These are phyloP conservation scores for Istiophorus platypterus DNA, from an alignment of 2,113 vertebrate species.

Conservation along the genomic window DNA sequence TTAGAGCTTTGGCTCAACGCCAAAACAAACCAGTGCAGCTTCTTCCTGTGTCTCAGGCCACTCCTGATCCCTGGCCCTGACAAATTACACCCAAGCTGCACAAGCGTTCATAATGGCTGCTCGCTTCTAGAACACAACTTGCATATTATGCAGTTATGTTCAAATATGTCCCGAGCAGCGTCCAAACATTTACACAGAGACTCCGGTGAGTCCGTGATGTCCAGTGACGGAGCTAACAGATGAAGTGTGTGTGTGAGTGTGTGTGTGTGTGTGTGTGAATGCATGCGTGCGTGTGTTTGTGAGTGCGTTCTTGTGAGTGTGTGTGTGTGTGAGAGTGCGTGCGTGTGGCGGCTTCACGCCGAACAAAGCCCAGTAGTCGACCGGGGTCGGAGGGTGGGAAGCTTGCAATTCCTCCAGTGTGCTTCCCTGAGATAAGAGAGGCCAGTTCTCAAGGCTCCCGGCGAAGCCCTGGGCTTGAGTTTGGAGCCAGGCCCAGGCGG, in stretches of 20 bases:
- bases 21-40: constrained; percentile 78
- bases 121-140: background rate
- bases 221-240: background rate
- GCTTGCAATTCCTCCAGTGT: constrained; percentile 77
- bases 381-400: constrained; percentile 67
- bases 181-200: constrained; percentile 52
- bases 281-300: constrained; percentile 20
- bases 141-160: constrained; percentile 16
- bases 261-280: constrained; percentile 30
- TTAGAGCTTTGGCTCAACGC: constrained; percentile 64
- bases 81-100: constrained; percentile 17
- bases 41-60: constrained; percentile 76
- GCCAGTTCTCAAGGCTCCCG: constrained; percentile 73
- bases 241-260: constrained; percentile 25
- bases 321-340: constrained; percentile 24
- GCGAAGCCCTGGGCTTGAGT: constrained; percentile 58
- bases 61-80: constrained; percentile 36
- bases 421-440: constrained; percentile 85
- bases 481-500: constrained; percentile 70
- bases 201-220: constrained; percentile 25
- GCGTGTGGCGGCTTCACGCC: constrained; percentile 12
- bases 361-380: constrained; percentile 64
- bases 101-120: background rate
- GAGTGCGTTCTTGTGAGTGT: constrained; percentile 17
- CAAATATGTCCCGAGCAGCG: background rate